Evolutionary conservation across 2,888 invertebrate species (phyloP).

Genomic region (Steinernema carpocapsae): DNA sequence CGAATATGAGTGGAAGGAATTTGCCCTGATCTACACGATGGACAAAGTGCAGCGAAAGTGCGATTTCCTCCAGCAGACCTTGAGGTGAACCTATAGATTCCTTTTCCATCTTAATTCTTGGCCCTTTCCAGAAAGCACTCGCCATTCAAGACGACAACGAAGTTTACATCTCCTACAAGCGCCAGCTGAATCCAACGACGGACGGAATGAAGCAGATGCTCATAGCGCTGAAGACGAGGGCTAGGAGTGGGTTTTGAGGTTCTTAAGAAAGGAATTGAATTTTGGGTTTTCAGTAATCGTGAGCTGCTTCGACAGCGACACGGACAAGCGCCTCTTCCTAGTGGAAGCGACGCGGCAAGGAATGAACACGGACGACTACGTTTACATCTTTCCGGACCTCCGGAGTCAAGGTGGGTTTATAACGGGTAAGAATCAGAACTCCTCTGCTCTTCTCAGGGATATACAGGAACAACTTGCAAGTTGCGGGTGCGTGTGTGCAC

Average conservation of each 20-base stretch:
- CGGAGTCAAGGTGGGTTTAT: conserved; percentile 42
- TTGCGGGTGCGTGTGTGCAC: not conserved
- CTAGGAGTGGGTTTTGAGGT: conserved; percentile 27
- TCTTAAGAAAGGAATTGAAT: not conserved
- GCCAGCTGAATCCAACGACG: conserved; percentile 31
- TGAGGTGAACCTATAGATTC: conserved; percentile 36
- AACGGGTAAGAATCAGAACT: conserved; percentile 35
- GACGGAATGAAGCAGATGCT: conserved; percentile 34
- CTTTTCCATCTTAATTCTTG: conserved; percentile 35
- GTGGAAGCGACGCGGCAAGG: conserved; percentile 47
- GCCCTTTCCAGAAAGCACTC: not conserved
- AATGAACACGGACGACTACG: conserved; percentile 59
- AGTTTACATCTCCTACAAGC: conserved; percentile 28
- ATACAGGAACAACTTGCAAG: not conserved
- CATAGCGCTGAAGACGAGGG: conserved; percentile 4
- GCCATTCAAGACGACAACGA: not conserved
- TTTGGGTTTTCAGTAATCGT: conserved; percentile 36
- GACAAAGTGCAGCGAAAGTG: conserved; percentile 37
- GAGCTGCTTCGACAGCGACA: conserved; percentile 30
- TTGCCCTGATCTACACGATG: conserved; percentile 53
- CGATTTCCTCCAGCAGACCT: conserved; percentile 44
- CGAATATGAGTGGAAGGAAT: conserved; percentile 55
- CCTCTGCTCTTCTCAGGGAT: not conserved
- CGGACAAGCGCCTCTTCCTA: conserved; percentile 40
- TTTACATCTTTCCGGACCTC: conserved; percentile 55